Conservation (phyloP, 2,888 invertebrate species). For the Isoperla grammatica region DNA sequence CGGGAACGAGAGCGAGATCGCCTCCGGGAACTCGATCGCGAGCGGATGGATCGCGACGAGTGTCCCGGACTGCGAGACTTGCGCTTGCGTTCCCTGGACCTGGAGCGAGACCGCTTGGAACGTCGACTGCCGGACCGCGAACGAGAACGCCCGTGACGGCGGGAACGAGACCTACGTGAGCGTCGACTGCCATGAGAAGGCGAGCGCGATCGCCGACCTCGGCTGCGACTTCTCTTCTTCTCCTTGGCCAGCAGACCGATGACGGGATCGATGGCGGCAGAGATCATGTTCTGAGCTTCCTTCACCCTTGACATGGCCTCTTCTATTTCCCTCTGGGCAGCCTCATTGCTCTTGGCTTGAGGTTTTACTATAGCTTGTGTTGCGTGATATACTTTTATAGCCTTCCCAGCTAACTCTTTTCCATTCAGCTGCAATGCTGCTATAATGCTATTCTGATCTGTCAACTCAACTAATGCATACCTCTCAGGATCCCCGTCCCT, state of each 20-base stretch:
- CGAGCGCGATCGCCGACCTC: constrained; percentile 49
- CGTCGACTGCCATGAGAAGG: constrained; percentile 36
- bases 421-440: constrained; percentile 83
- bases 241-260: constrained; percentile 83
- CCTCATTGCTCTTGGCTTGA: constrained; percentile 91
- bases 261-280: constrained; percentile 88
- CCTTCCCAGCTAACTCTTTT: constrained; percentile 64
- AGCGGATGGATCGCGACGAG: constrained; percentile 50
- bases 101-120: constrained; percentile 48
- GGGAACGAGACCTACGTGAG: constrained; percentile 34
- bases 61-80: constrained; percentile 46
- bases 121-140: constrained; percentile 35
- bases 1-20: constrained; percentile 36
- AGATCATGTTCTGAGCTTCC: constrained; percentile 91
- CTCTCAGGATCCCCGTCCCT: constrained; percentile 68
- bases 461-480: constrained; percentile 88
- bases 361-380: constrained; percentile 88
- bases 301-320: constrained; percentile 96
- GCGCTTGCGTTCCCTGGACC: constrained; percentile 52
- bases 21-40: constrained; percentile 49
- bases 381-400: constrained; percentile 74
- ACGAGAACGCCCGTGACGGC: constrained; percentile 30
- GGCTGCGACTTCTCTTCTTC: constrained; percentile 58
- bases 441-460: constrained; percentile 83
- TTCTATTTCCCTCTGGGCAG: constrained; percentile 91